These are phyloP conservation scores for Suncus etruscus DNA, from an alignment of 2,113 vertebrate genomes.

Conservation along the genomic window DNA sequence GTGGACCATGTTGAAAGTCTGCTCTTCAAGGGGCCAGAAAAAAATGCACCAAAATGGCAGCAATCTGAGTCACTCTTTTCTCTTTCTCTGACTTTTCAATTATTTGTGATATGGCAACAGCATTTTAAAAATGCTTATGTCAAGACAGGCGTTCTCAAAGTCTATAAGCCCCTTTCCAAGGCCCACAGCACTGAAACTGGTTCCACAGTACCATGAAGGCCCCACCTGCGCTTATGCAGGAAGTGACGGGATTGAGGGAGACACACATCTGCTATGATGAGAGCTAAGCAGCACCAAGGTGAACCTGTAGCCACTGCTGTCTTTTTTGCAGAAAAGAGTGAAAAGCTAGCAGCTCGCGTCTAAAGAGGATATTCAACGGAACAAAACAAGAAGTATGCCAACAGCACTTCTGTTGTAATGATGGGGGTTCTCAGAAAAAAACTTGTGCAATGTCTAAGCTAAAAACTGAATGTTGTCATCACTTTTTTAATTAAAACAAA, in stretches of 20 bases:
- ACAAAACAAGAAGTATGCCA: constrained; percentile 29
- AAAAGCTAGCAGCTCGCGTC: background rate
- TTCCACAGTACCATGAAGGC: background rate
- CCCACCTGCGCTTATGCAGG: background rate
- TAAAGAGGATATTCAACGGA: background rate
- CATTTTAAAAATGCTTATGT: constrained; percentile 9
- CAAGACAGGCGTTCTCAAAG: background rate
- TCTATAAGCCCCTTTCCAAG: background rate
- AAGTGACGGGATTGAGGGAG: background rate
- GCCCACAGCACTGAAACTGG: constrained; percentile 17
- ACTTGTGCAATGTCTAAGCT: constrained; percentile 4
- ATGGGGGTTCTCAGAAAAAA: background rate
- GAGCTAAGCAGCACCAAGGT: background rate
- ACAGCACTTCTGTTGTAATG: background rate
- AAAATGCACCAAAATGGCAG: background rate
- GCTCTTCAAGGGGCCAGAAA: constrained; percentile 12
- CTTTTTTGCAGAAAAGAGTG: background rate
- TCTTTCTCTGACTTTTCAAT: background rate
- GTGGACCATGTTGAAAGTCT: background rate
- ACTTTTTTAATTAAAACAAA: background rate
- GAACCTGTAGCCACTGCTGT: background rate
- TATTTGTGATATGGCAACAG: background rate
- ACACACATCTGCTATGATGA: background rate
- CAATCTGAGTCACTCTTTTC: background rate
- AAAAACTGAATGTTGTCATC: background rate